Percentiles rank a stretch among this genome's conserved stretches.
These are phyloP conservation scores for Thereuonema tuberculata DNA, from an alignment of 1,140 invertebrate genomes.

Conservation along the genomic window DNA sequence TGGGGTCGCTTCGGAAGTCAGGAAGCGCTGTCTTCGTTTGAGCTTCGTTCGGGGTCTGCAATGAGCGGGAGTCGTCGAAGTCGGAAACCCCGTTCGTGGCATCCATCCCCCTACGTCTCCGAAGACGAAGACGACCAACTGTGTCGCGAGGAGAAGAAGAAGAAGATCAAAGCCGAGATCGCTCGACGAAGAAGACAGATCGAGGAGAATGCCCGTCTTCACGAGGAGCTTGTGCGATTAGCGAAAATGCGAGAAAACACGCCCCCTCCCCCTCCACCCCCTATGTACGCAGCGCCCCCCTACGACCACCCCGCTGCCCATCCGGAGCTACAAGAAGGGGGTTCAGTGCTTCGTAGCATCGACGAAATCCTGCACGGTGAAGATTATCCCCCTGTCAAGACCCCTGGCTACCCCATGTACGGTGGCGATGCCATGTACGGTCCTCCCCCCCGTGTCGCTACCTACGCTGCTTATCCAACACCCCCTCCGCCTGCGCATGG, in stretches of 20 bases:
- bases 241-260: slow-evolving; percentile 21
- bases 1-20: slow-evolving; percentile 4
- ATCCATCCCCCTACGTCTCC: slow-evolving; percentile 41
- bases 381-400: no score
- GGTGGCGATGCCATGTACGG: no score
- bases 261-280: neutral
- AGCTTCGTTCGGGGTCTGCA: neutral
- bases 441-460: no score
- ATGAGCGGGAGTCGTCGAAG: slow-evolving; percentile 17
- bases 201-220: slow-evolving; percentile 43
- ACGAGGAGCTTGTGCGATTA: slow-evolving; percentile 41
- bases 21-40: neutral
- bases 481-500: no score
- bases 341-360: slow-evolving; percentile 37
- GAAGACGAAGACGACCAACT: slow-evolving; percentile 38
- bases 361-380: slow-evolving; percentile 37
- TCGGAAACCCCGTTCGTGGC: slow-evolving; percentile 41
- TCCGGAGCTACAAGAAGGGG: slow-evolving; percentile 12
- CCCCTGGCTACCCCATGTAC: no score
- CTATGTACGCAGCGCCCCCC: neutral
- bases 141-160: slow-evolving; percentile 43
- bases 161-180: slow-evolving; percentile 48
- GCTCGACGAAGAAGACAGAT: slow-evolving; percentile 44
- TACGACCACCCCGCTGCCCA: slow-evolving; percentile 15
- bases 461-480: no score